Evolutionary conservation across 1,140 invertebrate genomes (phyloP).

Genomic region (Diorhabda elongata): DNA sequence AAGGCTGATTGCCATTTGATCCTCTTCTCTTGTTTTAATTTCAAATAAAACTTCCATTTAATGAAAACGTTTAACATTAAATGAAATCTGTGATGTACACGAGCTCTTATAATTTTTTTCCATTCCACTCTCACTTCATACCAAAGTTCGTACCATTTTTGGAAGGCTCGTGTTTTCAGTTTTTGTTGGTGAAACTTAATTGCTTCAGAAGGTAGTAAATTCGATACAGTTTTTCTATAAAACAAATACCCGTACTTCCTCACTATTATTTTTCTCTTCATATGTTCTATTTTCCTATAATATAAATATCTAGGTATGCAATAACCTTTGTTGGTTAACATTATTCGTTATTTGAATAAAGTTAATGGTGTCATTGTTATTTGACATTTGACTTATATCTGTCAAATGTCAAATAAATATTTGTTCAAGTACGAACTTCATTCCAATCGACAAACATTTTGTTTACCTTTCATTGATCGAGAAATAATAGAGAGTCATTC

Average conservation of each 20-base stretch:
- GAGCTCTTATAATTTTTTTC: constrained; percentile 18
- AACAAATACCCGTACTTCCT: background rate
- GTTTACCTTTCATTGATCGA: too few relatives aligned
- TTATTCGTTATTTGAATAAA: background rate
- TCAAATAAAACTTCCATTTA: constrained; percentile 9
- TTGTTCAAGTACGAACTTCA: too few relatives aligned
- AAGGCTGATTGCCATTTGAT: constrained; percentile 16
- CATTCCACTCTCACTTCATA: constrained; percentile 19
- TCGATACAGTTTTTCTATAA: background rate
- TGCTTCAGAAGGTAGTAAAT: background rate
- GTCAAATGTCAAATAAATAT: too few relatives aligned
- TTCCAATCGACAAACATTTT: too few relatives aligned
- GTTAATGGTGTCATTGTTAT: too few relatives aligned
- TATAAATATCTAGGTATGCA: background rate
- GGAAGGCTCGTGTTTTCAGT: constrained; percentile 7
- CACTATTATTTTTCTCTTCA: background rate
- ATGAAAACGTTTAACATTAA: constrained; percentile 8
- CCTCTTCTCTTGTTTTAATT: background rate
- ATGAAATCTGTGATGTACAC: constrained; percentile 17
- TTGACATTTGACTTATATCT: too few relatives aligned
- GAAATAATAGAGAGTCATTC: too few relatives aligned
- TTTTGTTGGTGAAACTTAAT: background rate
- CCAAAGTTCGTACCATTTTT: constrained; percentile 13
- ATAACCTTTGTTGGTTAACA: background rate
- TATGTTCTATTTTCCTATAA: background rate